phyloP scores from a whole-genome alignment of 2,797 vertebrate species.

The Argyrosomus regius region DNA sequence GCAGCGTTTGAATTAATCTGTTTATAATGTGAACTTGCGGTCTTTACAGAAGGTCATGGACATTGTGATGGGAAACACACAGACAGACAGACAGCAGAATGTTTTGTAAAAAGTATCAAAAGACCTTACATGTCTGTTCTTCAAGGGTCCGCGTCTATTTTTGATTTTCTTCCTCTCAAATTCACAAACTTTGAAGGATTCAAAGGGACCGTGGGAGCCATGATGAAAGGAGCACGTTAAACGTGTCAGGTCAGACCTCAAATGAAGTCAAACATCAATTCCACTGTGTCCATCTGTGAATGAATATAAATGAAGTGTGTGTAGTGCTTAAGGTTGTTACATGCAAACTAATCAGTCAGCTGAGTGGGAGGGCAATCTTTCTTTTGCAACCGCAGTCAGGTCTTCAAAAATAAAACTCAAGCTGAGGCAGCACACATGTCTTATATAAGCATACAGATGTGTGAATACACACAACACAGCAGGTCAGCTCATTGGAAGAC shows the following conservation, averaged over 20 bases:
- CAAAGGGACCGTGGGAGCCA: no score
- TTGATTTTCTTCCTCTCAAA: no score
- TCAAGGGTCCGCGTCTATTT: no score
- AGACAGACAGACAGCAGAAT: no score
- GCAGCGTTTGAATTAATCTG: no score
- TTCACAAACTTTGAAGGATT: no score
- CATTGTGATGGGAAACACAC: no score
- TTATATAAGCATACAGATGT: neutral
- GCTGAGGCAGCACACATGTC: neutral
- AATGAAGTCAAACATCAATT: constrained; percentile 11
- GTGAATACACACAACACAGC: neutral
- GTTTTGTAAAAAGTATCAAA: no score
- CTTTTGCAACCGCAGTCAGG: constrained; percentile 2
- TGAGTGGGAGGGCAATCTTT: constrained; percentile 18
- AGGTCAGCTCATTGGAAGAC: neutral
- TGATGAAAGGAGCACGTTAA: constrained; percentile 5
- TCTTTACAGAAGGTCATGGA: no score
- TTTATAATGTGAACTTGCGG: no score
- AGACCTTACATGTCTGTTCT: no score
- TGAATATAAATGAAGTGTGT: constrained; percentile 26
- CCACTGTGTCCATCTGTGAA: constrained; percentile 15
- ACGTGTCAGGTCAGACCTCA: constrained; percentile 1
- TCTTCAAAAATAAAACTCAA: neutral
- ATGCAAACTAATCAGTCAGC: constrained; percentile 21
- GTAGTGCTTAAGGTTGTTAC: neutral